Evolutionary conservation across 1,140 invertebrate species (phyloP).

Genomic region (Bombus terrestris): DNA sequence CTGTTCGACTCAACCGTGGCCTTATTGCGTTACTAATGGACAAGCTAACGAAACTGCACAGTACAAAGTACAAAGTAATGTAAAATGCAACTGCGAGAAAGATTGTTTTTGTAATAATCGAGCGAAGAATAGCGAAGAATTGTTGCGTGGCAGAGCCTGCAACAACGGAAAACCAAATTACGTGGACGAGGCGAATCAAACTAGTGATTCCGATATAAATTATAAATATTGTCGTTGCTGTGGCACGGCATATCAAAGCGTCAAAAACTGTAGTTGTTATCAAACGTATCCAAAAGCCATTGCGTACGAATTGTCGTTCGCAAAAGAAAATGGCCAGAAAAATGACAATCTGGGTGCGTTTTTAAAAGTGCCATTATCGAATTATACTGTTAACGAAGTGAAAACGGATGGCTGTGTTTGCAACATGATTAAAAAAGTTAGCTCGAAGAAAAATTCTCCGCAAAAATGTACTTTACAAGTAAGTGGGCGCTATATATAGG

Average conservation of each 20-base stretch:
- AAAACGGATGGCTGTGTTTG: constrained; percentile 65
- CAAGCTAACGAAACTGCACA: constrained; percentile 10
- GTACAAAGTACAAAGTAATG: constrained; percentile 60
- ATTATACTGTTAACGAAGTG: constrained; percentile 23
- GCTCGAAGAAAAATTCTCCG: constrained; percentile 38
- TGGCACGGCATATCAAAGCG: constrained; percentile 70
- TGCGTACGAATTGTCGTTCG: constrained; percentile 79
- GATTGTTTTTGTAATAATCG: constrained; percentile 64
- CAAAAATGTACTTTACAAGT: constrained; percentile 72
- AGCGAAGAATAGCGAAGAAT: constrained; percentile 32
- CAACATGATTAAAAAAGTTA: constrained; percentile 55
- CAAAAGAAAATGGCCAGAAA: constrained; percentile 53
- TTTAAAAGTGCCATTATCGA: constrained; percentile 53
- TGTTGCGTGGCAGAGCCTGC: neutral
- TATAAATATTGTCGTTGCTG: constrained; percentile 74
- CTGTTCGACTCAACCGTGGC: constrained; percentile 4
- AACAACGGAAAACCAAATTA: constrained; percentile 42
- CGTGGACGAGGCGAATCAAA: constrained; percentile 12
- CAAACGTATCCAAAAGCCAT: constrained; percentile 76
- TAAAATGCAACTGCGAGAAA: constrained; percentile 65
- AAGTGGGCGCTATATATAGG: neutral
- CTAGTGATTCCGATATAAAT: constrained; percentile 49
- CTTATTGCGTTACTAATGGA: constrained; percentile 25
- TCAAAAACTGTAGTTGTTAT: constrained; percentile 68
- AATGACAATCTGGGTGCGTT: constrained; percentile 21